These are phyloP conservation scores for Pelobates fuscus DNA, from an alignment of 2,113 vertebrate species.

Conservation along the genomic window DNA sequence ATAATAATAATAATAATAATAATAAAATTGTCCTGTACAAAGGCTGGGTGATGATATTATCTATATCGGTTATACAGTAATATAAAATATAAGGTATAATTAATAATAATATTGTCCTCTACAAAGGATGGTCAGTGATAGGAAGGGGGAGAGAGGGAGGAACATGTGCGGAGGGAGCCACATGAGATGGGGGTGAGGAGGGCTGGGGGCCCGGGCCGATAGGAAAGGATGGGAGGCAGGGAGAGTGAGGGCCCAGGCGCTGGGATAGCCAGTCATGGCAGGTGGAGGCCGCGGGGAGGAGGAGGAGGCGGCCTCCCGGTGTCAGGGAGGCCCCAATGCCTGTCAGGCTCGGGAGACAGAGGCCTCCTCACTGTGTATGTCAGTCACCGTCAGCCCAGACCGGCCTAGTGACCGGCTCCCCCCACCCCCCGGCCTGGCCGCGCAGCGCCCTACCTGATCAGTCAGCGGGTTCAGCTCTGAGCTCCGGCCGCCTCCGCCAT, in stretches of 20 bases:
- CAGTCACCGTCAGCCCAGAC: conserved; percentile 62
- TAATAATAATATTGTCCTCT: no score
- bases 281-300: no score
- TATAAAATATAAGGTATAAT: no score
- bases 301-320: background rate
- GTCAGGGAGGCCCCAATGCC: background rate
- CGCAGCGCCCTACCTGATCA: conserved; percentile 45
- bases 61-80: background rate
- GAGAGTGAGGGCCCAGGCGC: background rate
- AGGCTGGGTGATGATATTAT: conserved; percentile 1
- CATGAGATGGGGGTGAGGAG: background rate
- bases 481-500: conserved; percentile 45
- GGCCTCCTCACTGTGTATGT: conserved; percentile 44
- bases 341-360: background rate
- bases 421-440: conserved; percentile 16
- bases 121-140: background rate
- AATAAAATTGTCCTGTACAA: no score
- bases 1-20: no score
- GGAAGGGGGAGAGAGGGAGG: background rate
- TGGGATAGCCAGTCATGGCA: background rate
- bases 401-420: conserved; percentile 42
- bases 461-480: conserved; percentile 43
- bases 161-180: no score
- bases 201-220: background rate
- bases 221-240: background rate